Conservation (phyloP, 2,797 vertebrate genomes). For the Phylloscopus collybita region DNA sequence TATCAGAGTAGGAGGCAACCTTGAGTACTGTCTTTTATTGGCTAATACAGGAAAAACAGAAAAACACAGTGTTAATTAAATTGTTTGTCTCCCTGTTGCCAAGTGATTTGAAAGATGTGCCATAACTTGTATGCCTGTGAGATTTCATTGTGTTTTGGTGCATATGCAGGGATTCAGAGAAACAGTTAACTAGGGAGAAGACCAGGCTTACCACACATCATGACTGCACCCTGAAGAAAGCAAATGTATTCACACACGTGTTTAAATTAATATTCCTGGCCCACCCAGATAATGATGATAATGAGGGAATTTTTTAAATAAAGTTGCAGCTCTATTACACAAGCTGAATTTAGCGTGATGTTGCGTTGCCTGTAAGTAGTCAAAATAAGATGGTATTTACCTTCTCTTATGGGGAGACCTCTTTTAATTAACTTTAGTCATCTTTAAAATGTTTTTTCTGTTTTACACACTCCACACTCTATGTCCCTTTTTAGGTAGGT, state of each 20-base stretch:
- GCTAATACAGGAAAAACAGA: background rate
- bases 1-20: background rate
- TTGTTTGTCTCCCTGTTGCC: background rate
- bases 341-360: background rate
- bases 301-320: background rate
- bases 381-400: background rate
- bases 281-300: constrained; percentile 4
- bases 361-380: accelerated
- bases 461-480: background rate
- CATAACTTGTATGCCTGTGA: background rate
- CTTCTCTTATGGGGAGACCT: background rate
- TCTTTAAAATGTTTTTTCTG: background rate
- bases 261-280: constrained; percentile 33
- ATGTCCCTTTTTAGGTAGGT: background rate
- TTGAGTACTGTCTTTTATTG: background rate
- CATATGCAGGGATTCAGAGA: background rate
- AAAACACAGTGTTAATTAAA: background rate
- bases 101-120: background rate
- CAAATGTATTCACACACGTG: background rate
- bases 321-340: background rate
- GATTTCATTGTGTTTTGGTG: background rate
- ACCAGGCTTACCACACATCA: background rate
- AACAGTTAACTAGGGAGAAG: constrained; percentile 26
- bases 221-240: constrained; percentile 25
- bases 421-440: background rate